phyloP scores from a whole-genome alignment of 2,797 vertebrate species.

The Poeciliopsis presidionis region DNA sequence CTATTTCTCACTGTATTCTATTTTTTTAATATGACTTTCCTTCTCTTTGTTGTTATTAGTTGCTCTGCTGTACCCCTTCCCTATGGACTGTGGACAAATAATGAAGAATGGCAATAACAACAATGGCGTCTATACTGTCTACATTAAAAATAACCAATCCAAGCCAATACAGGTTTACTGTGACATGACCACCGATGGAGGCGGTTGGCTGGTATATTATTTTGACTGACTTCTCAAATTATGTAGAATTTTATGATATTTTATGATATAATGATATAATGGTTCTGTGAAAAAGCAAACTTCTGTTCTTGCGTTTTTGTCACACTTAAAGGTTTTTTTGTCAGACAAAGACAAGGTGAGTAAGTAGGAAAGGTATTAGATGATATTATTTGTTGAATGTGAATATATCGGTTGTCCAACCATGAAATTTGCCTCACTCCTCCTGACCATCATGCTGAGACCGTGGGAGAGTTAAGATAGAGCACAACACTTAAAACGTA shows the following conservation, averaged over 20 bases:
- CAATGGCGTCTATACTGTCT: constrained; percentile 84
- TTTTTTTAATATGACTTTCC: background rate
- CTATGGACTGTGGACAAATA: constrained; percentile 85
- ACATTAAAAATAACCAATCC: constrained; percentile 76
- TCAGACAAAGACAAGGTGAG: background rate
- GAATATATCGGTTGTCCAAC: no score
- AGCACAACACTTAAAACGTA: background rate
- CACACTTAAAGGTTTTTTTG: background rate
- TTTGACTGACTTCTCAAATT: background rate
- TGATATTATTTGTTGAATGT: background rate
- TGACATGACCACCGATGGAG: constrained; percentile 89
- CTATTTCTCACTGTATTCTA: background rate
- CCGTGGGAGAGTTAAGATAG: background rate
- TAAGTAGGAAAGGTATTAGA: background rate
- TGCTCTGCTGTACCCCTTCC: constrained; percentile 78
- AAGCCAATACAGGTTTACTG: constrained; percentile 84
- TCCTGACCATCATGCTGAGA: no score
- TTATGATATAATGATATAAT: no score
- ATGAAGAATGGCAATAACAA: constrained; percentile 80
- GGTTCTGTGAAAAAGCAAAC: background rate
- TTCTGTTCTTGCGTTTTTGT: background rate
- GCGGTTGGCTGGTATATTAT: constrained; percentile 84
- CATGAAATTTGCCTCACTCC: no score
- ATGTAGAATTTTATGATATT: background rate
- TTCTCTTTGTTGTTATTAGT: constrained; percentile 59